phyloP scores from a whole-genome alignment of 2,113 vertebrate genomes.

The Polypterus senegalus region DNA sequence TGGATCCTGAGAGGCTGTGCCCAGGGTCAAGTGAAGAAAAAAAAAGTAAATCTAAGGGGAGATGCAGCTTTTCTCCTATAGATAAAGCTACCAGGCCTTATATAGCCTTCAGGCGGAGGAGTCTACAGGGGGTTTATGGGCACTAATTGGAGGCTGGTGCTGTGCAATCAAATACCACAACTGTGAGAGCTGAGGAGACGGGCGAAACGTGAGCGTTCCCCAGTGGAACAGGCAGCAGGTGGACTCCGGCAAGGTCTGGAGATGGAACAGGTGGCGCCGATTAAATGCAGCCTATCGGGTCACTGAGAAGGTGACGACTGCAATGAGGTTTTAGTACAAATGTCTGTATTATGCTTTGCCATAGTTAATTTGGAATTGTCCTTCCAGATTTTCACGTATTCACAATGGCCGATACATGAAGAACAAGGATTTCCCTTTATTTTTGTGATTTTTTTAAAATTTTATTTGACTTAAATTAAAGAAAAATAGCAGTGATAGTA shows the following conservation, averaged over 20 bases:
- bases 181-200: background rate
- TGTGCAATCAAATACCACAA: slow-evolving; percentile 16
- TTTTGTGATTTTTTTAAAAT: no score
- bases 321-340: no score
- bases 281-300: background rate
- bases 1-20: slow-evolving; percentile 17
- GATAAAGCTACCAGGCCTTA: slow-evolving; percentile 25
- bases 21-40: slow-evolving; percentile 3
- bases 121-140: slow-evolving; percentile 21
- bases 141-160: slow-evolving; percentile 18
- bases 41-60: slow-evolving; percentile 23
- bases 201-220: slow-evolving; percentile 26
- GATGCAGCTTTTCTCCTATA: slow-evolving; percentile 10
- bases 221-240: slow-evolving; percentile 15
- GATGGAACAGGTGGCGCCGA: background rate
- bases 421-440: no score
- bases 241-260: slow-evolving; percentile 1
- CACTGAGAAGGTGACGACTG: no score
- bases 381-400: no score
- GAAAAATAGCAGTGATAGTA: no score
- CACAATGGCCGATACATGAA: no score
- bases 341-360: no score
- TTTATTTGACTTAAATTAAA: no score
- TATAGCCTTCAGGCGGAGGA: slow-evolving; percentile 30
- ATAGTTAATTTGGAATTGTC: no score